phyloP scores from a whole-genome alignment of 2,113 vertebrate species.

The Scartelaos histophorus region DNA sequence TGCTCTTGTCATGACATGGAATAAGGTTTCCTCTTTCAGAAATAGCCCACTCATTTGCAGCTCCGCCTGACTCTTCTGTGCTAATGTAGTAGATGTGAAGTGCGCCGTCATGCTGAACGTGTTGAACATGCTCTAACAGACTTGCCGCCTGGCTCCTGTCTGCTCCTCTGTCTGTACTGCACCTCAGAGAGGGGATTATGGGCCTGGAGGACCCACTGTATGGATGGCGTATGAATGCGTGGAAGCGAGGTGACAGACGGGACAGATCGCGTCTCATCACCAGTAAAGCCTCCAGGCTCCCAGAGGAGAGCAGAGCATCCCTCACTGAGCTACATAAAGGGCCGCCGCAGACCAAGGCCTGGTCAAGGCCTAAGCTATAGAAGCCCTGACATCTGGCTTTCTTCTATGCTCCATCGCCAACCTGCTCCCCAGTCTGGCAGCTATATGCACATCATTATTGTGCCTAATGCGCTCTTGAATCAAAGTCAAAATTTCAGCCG shows the following conservation, averaged over 20 bases:
- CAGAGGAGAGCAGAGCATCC: conserved; percentile 72
- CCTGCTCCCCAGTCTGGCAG: conserved; percentile 77
- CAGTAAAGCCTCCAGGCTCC: conserved; percentile 78
- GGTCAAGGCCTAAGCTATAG: conserved; percentile 80
- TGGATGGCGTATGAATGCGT: conserved; percentile 76
- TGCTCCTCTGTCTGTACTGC: conserved; percentile 68
- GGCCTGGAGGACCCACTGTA: conserved; percentile 77
- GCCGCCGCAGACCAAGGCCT: conserved; percentile 76
- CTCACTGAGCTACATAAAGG: conserved; percentile 76
- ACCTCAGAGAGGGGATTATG: conserved; percentile 79
- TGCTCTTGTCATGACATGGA: conserved; percentile 34
- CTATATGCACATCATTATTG: conserved; percentile 78
- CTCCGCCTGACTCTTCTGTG: conserved; percentile 49
- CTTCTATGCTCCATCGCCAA: conserved; percentile 74
- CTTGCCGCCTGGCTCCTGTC: conserved; percentile 65
- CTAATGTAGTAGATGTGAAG: conserved; percentile 64
- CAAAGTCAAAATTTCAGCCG: conserved; percentile 69
- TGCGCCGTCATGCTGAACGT: conserved; percentile 66
- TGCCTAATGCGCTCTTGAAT: conserved; percentile 77
- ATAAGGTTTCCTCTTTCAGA: conserved; percentile 35
- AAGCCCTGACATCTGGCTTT: conserved; percentile 81
- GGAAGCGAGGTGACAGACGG: conserved; percentile 79
- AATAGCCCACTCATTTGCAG: conserved; percentile 43
- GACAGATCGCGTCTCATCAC: conserved; percentile 80
- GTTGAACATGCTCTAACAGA: conserved; percentile 70